phyloP scores from a whole-genome alignment of 2,888 invertebrate species.

The Thymelicus acteon region DNA sequence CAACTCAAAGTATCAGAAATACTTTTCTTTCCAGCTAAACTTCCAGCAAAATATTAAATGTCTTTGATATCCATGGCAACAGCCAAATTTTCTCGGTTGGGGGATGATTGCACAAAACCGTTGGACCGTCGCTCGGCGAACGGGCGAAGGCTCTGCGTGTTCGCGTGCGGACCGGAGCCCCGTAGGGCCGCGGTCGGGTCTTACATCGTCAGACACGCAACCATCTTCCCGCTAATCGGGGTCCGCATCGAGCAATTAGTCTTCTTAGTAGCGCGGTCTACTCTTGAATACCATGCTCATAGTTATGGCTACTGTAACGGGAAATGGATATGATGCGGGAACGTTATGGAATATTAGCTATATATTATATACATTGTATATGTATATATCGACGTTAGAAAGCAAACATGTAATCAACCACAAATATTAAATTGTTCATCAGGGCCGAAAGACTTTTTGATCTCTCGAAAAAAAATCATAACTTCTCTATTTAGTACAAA shows the following conservation, averaged over 20 bases:
- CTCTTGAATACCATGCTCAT: slow-evolving; percentile 52
- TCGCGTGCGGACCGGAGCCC: slow-evolving; percentile 57
- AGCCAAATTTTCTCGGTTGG: slow-evolving; percentile 11
- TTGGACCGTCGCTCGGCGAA: slow-evolving; percentile 12
- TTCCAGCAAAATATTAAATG: background rate
- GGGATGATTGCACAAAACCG: slow-evolving; percentile 15
- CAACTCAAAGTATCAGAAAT: no score
- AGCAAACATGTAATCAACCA: no score
- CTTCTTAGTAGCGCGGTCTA: slow-evolving; percentile 66
- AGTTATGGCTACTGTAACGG: slow-evolving; percentile 17
- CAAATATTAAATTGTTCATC: no score
- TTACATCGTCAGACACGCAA: slow-evolving; percentile 75
- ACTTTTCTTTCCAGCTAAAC: no score
- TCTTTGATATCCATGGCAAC: background rate
- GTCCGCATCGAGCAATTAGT: slow-evolving; percentile 73
- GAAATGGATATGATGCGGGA: background rate
- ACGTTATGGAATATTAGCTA: background rate
- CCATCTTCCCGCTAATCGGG: slow-evolving; percentile 74
- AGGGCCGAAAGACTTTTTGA: no score
- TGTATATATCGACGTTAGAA: no score
- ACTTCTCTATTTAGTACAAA: no score
- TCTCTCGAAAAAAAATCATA: no score
- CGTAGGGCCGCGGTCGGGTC: slow-evolving; percentile 60
- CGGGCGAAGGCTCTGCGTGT: slow-evolving; percentile 52
- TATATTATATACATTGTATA: no score